Evolutionary conservation across 1,140 invertebrate species (phyloP), one percentile per base, ranked within the genome.

Genomic region (Pygmarrhopalites habei): DNA sequence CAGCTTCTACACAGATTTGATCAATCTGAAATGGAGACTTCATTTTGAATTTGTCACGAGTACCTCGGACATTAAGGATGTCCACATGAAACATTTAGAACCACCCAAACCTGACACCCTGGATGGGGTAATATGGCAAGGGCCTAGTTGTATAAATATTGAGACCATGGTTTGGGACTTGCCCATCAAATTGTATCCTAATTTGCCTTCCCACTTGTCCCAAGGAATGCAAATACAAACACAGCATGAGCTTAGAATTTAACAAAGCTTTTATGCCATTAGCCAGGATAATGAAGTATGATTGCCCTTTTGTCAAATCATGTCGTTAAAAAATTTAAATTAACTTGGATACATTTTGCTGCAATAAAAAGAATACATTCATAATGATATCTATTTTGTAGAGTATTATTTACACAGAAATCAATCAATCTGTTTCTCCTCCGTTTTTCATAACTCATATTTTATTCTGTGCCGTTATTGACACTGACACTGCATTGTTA

Each of bases 101-200:
- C 49, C 65, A 66, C 43, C 67, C 64, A 60, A 58, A 60, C 65
- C 62, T 47, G 69, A 73, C 30, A 69, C 74, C 21, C 73, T 80
- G 28, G 77, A 80, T n/a, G 80, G 80, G 41, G 76, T 77, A 29
- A 82, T 83, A 59, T 93, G 92, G 86, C 86, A 87, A 72, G 92
- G 89, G 21, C 92, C 93, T 0, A 77, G 84, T 5, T 83, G 84
- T 64, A 76, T 97, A 17, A 85, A 92, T 23, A 93, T 98, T 58
- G 93, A 98, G 77, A 97, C 94, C 12, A 96, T 97, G 92, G 86
- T 95, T 1, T 98, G 95, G 95, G 92, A 96, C 79, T 78, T 97
- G 28, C 94, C 94, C 2, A 86, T 98, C 46, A 89, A 88, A 72
- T 84, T 97, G 51, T 92, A 92, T 78, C 89, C 93, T 0, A 92